Conservation (phyloP, 2,113 vertebrate genomes). For the Emydura subglobosa region DNA sequence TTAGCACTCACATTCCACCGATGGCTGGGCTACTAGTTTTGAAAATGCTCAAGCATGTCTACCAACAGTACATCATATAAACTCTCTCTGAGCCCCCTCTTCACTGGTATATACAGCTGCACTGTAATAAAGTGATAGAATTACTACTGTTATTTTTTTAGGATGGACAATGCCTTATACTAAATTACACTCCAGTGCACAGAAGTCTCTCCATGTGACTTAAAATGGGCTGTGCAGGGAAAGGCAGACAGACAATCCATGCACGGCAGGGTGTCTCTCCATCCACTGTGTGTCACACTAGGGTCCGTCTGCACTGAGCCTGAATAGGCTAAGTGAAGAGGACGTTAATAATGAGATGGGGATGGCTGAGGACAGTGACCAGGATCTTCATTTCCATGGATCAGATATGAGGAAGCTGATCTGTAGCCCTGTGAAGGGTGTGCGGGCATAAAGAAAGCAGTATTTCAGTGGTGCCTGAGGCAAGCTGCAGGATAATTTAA, state of each 20-base stretch:
- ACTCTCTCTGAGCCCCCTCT: not conserved
- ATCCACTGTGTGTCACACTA: not conserved
- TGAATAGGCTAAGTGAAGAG: not conserved
- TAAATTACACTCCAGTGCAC: not conserved
- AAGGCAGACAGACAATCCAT: not conserved
- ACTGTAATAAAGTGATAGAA: not conserved
- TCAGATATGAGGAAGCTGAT: not conserved
- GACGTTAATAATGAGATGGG: not conserved
- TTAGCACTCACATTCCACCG: not conserved
- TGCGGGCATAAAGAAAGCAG: too few species aligned
- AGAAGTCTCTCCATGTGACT: too few species aligned
- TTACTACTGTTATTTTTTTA: not conserved
- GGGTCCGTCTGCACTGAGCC: not conserved
- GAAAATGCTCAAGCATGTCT: not conserved
- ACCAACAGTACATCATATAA: not conserved
- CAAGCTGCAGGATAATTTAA: not conserved
- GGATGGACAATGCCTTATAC: not conserved
- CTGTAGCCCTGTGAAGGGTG: too few species aligned
- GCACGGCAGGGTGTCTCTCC: not conserved
- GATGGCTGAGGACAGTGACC: not conserved
- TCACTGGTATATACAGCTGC: not conserved
- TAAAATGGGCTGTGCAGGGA: not conserved
- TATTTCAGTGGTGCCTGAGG: not conserved
- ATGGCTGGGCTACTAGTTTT: not conserved
- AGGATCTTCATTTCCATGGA: not conserved